Base-by-base conservation (phyloP, 2,113 vertebrate species). In the Prolemur simus region DNA sequence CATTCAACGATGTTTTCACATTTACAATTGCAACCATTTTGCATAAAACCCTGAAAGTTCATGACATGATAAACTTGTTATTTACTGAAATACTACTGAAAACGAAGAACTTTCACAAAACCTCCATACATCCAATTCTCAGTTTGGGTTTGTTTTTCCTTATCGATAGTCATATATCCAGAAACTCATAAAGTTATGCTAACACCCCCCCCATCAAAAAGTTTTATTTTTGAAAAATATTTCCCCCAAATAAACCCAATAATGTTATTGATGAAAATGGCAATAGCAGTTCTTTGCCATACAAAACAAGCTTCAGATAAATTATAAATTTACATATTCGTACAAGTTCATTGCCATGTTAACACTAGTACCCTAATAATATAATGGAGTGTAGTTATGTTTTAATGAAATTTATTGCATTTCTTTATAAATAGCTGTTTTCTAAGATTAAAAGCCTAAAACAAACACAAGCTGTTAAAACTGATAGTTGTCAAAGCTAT, bases 401-500 rank as follows among this genome's bases (percentile, higher is more conserved):
- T 83, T 84, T 69, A 91, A 63, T 60, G 15, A 82, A 77, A 56
- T 42, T 47, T 60, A 64, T 54, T n/a, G 34, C 66, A 73, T 85
- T 69, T 85, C 37, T 76, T 58, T 91, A 80, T 21, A 73, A 81
- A 87, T 23, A 66, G 37, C 8, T 87, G 12, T 18, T 81, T 91
- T 56, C 64, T 81, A 87, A 81, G 20, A 78, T 52, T 64, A 92
- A 92, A 91, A 92, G 39, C 54, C 63, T 82, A 71, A 91, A 71
- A 47, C 6, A 18, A 14, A 45, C 63, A 82, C 45, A 45, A 74
- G 52, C 34, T 87, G 60, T 52, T 63, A 94, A 91, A 87, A 69
- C 14, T 83, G 58, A 54, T 68, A 13, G 56, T 4, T 64, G 21
- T 80, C 52, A 54, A 87, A 91, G 17, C 39, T 87, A 18, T 52